Evolutionary conservation across 2,797 vertebrate species (phyloP), one percentile per base, ranked within the genome.

Genomic region (Scolopax rusticola): DNA sequence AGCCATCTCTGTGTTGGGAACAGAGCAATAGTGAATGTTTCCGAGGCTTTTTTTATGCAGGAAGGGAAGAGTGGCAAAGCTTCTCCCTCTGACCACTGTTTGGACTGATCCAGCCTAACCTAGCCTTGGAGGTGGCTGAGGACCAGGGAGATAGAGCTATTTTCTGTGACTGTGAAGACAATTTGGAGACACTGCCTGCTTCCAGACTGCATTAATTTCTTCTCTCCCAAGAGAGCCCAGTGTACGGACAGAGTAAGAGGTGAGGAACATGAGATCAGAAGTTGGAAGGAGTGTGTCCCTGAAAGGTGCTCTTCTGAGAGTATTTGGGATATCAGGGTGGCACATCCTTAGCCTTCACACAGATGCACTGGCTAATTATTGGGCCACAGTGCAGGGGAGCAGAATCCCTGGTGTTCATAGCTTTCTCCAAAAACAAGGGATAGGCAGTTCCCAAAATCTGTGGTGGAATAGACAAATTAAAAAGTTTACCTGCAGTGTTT

Each of bases 161-260:
- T 17, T 33, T 48, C 17, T 61, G 1, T 54, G 8, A 9, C 32
- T 76, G 6, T 8, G 4, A 54, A 18, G 24, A 12, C 1, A 1
- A 51, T 47, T 60, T 3, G 4, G 27, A 38, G 41, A n/a, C 9
- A 8, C 3, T 50, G 3, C 33, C 33, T 64, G 27, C 14, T 76
- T 84, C 47, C 33, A 78, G 27, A n/a, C 9, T 50, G 43, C 24
- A 43, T 3, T 25, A 28, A 54, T 61, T 30, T 23, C 15, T 79
- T 38, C 17, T 63, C 9, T 89, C 53, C 14, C 15, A 48, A 11
- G 7, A 64, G 8, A 77, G 2, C 8, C 27, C 1, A 4, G 4
- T 28, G 24, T 25, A 41, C 0, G 0, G 13, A n/a, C 2, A 24
- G 30, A 5, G 4, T 38, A 43, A 59, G 17, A 48, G 8, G 3